These are phyloP conservation scores for Hyppa rectilinea DNA, from an alignment of 2,888 invertebrate genomes.

Conservation along the genomic window DNA sequence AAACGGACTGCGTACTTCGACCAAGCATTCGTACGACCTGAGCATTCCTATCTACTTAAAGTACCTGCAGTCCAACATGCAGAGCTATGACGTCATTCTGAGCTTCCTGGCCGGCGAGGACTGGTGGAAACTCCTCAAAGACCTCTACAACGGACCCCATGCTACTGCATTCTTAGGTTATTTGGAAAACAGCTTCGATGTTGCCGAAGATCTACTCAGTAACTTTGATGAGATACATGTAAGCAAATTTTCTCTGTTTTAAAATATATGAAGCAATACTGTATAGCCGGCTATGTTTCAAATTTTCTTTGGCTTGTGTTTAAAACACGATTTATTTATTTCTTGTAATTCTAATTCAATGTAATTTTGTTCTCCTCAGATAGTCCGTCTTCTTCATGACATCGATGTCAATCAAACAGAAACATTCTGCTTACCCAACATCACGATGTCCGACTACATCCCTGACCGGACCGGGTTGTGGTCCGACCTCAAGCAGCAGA, in stretches of 20 bases:
- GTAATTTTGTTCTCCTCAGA: constrained; percentile 65
- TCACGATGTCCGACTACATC: constrained; percentile 81
- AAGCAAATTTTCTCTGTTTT: constrained; percentile 63
- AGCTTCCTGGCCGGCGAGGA: constrained; percentile 82
- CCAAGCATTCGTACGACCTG: constrained; percentile 82
- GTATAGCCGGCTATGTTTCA: background rate
- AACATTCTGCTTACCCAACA: constrained; percentile 77
- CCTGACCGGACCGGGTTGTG: constrained; percentile 80
- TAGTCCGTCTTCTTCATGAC: constrained; percentile 85
- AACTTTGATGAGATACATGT: constrained; percentile 87
- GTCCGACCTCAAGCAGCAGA: constrained; percentile 72
- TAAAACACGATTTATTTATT: too few relatives aligned
- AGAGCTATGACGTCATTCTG: constrained; percentile 79
- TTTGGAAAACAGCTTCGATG: constrained; percentile 80
- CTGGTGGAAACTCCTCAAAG: constrained; percentile 83
- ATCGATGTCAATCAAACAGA: constrained; percentile 80
- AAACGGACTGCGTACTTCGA: constrained; percentile 73
- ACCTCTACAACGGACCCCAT: constrained; percentile 79
- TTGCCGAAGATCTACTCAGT: constrained; percentile 80
- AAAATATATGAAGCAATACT: background rate
- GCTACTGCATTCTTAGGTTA: constrained; percentile 77
- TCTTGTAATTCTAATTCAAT: too few relatives aligned
- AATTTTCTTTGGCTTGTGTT: too few relatives aligned
- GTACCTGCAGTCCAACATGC: constrained; percentile 82
- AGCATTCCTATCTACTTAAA: constrained; percentile 81